phyloP scores from a whole-genome alignment of 2,888 invertebrate species.

The Pollenia griseotomentosa region DNA sequence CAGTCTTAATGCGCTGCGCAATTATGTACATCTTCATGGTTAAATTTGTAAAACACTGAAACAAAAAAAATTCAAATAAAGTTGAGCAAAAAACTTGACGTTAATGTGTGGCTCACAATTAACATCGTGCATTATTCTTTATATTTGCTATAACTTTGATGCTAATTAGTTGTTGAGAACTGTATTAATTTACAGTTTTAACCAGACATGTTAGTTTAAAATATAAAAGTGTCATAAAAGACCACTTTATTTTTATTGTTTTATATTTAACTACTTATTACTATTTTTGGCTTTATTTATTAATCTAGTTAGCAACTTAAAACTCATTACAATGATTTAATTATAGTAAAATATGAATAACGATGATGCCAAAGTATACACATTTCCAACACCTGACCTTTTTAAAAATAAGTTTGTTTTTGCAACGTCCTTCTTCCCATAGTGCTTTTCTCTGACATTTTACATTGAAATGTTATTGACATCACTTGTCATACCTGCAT shows the following conservation, averaged over 20 bases:
- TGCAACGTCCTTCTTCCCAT: neutral
- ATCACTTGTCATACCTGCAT: constrained; percentile 36
- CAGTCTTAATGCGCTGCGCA: too few relatives aligned
- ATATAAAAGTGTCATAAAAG: neutral
- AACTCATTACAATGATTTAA: constrained; percentile 34
- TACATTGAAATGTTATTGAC: constrained; percentile 55
- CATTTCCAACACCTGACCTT: too few relatives aligned
- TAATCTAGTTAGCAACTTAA: constrained; percentile 33
- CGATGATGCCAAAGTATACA: neutral
- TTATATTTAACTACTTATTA: constrained; percentile 18
- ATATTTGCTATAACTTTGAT: neutral
- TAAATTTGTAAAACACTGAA: too few relatives aligned
- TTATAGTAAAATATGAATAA: constrained; percentile 19
- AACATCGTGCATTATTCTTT: too few relatives aligned
- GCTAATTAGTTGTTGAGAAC: neutral
- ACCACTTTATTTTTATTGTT: neutral
- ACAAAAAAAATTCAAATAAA: too few relatives aligned
- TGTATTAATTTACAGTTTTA: too few relatives aligned
- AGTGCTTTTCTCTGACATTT: neutral
- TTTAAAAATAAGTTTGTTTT: neutral
- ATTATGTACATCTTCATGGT: too few relatives aligned
- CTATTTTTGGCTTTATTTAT: constrained; percentile 26
- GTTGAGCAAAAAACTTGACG: too few relatives aligned
- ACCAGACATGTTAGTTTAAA: neutral
- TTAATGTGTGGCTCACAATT: too few relatives aligned